These are phyloP conservation scores for Sylvietta virens DNA, from an alignment of 2,113 vertebrate genomes.

Conservation along the genomic window DNA sequence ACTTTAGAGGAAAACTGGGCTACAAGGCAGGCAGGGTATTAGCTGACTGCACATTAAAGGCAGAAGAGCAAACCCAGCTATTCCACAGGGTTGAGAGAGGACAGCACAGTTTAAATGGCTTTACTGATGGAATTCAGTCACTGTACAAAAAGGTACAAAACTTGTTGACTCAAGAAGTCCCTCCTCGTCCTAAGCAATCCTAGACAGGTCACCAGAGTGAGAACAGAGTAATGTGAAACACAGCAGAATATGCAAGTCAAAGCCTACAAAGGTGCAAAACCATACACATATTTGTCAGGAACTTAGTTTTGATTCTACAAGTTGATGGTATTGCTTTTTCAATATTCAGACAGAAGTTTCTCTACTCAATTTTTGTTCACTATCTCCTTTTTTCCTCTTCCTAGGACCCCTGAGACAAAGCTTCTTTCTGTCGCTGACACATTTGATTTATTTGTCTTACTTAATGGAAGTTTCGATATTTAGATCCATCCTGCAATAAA, in stretches of 20 bases:
- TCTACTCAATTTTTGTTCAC: not conserved
- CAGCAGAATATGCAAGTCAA: not conserved
- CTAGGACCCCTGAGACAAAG: constrained; percentile 4
- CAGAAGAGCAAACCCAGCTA: not conserved
- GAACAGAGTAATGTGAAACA: not conserved
- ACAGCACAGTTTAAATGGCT: not conserved
- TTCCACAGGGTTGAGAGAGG: not conserved
- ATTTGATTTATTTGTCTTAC: constrained; percentile 40
- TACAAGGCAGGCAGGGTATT: not conserved
- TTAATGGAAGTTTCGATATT: constrained; percentile 58
- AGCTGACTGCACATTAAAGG: not conserved
- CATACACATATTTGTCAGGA: not conserved
- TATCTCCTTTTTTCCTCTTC: not conserved
- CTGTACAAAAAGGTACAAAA: not conserved
- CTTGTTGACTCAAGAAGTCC: not conserved
- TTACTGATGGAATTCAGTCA: not conserved
- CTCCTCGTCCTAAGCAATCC: not conserved
- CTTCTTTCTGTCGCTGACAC: constrained; percentile 13
- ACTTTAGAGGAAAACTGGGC: not conserved
- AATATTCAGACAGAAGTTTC: not conserved
- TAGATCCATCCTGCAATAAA: constrained; percentile 59
- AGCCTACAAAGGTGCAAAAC: not conserved
- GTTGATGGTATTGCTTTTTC: not conserved
- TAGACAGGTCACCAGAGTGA: not conserved
- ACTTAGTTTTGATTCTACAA: not conserved